A percentile compares a stretch with the other conserved stretches of the same genome.
phyloP scores from a whole-genome alignment of 2,113 vertebrate species.

The Sterrhoptilus dennistouni region DNA sequence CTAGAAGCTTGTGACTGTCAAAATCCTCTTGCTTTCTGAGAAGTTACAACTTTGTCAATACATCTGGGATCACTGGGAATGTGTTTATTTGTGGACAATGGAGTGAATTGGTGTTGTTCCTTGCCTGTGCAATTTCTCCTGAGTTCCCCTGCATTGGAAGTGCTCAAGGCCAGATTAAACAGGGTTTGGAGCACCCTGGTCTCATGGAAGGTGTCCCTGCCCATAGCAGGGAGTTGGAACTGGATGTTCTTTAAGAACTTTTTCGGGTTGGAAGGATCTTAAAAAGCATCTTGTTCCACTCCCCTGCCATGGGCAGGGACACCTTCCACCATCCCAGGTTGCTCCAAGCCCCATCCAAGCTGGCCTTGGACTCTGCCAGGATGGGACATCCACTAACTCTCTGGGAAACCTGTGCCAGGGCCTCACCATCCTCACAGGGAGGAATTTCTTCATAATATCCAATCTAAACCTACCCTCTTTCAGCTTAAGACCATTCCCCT shows the following conservation, averaged over 20 bases:
- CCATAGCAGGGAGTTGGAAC: neutral
- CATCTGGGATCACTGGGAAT: neutral
- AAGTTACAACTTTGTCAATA: neutral
- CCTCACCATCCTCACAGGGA: neutral
- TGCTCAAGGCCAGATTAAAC: neutral
- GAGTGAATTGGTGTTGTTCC: neutral
- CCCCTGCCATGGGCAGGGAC: accelerated
- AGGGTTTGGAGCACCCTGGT: neutral
- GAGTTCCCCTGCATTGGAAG: neutral
- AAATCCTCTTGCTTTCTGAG: neutral
- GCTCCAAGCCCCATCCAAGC: accelerated
- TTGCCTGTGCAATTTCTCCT: neutral
- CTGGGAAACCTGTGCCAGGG: accelerated
- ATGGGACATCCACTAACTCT: accelerated
- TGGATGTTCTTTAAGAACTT: neutral
- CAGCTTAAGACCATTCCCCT: neutral
- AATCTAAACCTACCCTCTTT: neutral
- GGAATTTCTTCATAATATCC: neutral
- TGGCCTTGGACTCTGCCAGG: accelerated
- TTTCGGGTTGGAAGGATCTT: neutral
- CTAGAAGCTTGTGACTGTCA: neutral
- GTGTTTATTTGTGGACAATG: neutral
- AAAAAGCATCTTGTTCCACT: neutral
- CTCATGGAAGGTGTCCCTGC: neutral
- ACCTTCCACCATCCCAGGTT: neutral